These are phyloP conservation scores for Tachycineta bicolor DNA, from an alignment of 2,113 vertebrate species.

Conservation along the genomic window DNA sequence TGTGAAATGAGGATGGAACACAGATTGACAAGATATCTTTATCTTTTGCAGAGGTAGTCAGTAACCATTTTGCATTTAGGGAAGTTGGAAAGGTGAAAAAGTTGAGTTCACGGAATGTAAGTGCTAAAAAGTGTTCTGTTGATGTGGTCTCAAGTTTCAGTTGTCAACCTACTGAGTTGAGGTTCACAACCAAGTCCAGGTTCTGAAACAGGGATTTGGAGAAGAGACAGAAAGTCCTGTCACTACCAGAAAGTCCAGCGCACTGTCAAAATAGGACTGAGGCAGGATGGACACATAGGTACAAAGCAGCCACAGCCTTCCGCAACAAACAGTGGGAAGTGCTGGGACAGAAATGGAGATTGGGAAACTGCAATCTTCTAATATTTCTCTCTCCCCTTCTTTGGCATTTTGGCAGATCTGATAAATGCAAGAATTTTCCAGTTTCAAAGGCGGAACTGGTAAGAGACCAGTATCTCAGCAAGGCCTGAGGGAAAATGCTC, in stretches of 20 bases:
- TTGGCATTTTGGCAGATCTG: not conserved
- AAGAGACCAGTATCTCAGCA: not conserved
- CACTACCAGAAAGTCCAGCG: not conserved
- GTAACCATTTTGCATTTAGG: not conserved
- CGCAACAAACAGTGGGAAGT: not conserved
- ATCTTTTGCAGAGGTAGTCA: not conserved
- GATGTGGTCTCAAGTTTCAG: not conserved
- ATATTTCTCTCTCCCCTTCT: not conserved
- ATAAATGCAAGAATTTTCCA: not conserved
- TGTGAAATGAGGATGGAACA: not conserved
- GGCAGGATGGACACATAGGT: rapidly evolving
- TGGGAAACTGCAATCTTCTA: not conserved
- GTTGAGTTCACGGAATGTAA: not conserved
- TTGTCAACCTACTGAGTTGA: not conserved
- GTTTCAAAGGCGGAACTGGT: not conserved
- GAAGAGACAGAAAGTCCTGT: not conserved
- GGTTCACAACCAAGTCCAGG: not conserved
- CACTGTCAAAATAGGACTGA: not conserved
- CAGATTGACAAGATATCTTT: not conserved
- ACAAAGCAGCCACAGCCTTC: not conserved
- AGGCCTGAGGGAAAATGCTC: not conserved
- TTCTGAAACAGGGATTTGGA: not conserved
- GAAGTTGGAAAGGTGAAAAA: not conserved
- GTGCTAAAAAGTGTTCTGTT: not conserved
- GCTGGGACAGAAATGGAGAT: not conserved